Conservation (phyloP, 2,888 invertebrate genomes). For the Gnatocerus cornutus region DNA sequence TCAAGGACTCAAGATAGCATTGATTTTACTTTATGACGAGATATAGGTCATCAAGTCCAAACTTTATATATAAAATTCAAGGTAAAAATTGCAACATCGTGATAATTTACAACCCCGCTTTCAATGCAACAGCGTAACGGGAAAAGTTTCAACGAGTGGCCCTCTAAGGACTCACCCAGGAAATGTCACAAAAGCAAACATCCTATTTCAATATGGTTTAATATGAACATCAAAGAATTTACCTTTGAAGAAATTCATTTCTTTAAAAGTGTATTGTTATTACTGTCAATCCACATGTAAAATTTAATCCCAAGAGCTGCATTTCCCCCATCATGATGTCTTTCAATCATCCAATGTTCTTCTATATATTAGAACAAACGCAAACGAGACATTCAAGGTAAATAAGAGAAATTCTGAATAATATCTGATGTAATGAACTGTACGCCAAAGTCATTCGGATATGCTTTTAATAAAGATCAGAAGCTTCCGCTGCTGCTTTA, state of each 20-base stretch:
- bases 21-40: slow-evolving; percentile 50
- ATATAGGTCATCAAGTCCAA: slow-evolving; percentile 52
- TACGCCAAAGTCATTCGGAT: slow-evolving; percentile 62
- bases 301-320: slow-evolving; percentile 70
- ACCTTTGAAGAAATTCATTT: slow-evolving; percentile 66
- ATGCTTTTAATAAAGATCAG: slow-evolving; percentile 65
- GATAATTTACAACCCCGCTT: slow-evolving; percentile 26
- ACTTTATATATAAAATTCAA: slow-evolving; percentile 52
- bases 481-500: slow-evolving; percentile 53
- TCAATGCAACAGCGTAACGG: slow-evolving; percentile 14
- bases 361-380: slow-evolving; percentile 68
- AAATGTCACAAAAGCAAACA: slow-evolving; percentile 45
- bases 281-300: slow-evolving; percentile 71
- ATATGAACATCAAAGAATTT: slow-evolving; percentile 69
- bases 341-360: slow-evolving; percentile 69
- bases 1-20: slow-evolving; percentile 43
- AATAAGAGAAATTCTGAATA: slow-evolving; percentile 67
- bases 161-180: slow-evolving; percentile 31
- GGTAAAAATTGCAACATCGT: slow-evolving; percentile 44
- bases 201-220: slow-evolving; percentile 68
- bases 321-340: slow-evolving; percentile 61
- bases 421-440: slow-evolving; percentile 68
- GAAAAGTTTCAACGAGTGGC: slow-evolving; percentile 32
- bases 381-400: slow-evolving; percentile 66
- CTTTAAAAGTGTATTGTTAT: slow-evolving; percentile 70